These are phyloP conservation scores for Timema cristinae DNA, from an alignment of 2,888 invertebrate genomes.

Conservation along the genomic window DNA sequence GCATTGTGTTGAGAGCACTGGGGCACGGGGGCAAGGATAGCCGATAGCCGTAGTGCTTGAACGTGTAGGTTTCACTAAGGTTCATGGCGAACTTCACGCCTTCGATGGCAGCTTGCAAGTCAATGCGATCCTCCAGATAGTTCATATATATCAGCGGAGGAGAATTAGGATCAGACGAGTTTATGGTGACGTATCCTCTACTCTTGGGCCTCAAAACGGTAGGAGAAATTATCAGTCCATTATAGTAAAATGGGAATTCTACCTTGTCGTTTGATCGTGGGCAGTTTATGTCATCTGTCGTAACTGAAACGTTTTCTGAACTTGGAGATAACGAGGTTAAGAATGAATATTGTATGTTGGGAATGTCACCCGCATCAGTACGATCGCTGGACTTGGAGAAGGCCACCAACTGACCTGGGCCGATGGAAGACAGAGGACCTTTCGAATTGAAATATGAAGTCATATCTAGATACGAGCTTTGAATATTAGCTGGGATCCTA, in stretches of 20 bases:
- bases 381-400: slow-evolving; percentile 47
- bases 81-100: slow-evolving; percentile 66
- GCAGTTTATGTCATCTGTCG: slow-evolving; percentile 2
- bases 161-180: slow-evolving; percentile 62
- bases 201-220: slow-evolving; percentile 70
- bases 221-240: slow-evolving; percentile 63
- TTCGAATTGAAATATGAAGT: neutral
- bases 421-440: neutral
- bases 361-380: slow-evolving; percentile 62
- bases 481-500: neutral
- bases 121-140: slow-evolving; percentile 70
- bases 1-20: slow-evolving; percentile 60
- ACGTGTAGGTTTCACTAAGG: slow-evolving; percentile 56
- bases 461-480: neutral
- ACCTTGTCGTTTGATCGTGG: slow-evolving; percentile 59
- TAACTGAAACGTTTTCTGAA: neutral
- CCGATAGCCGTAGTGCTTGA: slow-evolving; percentile 58
- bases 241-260: slow-evolving; percentile 53
- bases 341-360: slow-evolving; percentile 75
- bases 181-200: slow-evolving; percentile 62
- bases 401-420: neutral
- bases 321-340: slow-evolving; percentile 39
- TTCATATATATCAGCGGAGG: slow-evolving; percentile 85
- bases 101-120: slow-evolving; percentile 66
- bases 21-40: slow-evolving; percentile 64